phyloP scores from a whole-genome alignment of 2,888 invertebrate species.

The Machimus atricapillus region DNA sequence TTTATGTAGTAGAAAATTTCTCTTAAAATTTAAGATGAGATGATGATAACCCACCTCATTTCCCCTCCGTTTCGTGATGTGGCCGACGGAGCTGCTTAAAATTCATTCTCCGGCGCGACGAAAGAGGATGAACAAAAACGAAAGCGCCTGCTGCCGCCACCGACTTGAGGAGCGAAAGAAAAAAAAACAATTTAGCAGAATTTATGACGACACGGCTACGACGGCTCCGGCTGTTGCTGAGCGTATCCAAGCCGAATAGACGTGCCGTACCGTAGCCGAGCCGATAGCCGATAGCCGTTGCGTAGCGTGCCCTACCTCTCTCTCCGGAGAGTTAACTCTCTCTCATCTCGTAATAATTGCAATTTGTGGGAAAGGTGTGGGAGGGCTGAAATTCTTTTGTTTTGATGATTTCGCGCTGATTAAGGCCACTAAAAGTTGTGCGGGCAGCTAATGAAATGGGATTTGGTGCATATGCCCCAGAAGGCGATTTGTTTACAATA shows the following conservation, averaged over 20 bases:
- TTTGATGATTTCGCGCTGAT: background rate
- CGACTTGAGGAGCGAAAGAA: background rate
- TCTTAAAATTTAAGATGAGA: background rate
- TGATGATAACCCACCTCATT: background rate
- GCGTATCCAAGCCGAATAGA: background rate
- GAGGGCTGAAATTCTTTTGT: background rate
- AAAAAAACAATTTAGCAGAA: background rate
- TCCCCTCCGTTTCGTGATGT: background rate
- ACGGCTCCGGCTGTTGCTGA: background rate
- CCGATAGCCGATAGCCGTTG: background rate
- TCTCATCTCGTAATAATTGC: background rate
- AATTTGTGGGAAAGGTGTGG: background rate
- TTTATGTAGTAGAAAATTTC: background rate
- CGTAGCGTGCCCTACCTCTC: background rate
- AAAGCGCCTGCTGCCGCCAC: background rate
- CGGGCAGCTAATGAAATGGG: background rate
- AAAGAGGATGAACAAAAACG: background rate
- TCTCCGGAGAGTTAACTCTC: background rate
- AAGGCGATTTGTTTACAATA: background rate
- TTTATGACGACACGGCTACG: background rate
- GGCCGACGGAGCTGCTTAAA: background rate
- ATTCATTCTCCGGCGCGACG: background rate
- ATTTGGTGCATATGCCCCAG: background rate
- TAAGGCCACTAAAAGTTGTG: background rate
- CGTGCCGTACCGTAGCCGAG: background rate